A percentile compares a stretch with the other conserved stretches of the same genome.
Evolutionary conservation across 2,113 vertebrate species (phyloP).

Genomic region (Propithecus coquereli): DNA sequence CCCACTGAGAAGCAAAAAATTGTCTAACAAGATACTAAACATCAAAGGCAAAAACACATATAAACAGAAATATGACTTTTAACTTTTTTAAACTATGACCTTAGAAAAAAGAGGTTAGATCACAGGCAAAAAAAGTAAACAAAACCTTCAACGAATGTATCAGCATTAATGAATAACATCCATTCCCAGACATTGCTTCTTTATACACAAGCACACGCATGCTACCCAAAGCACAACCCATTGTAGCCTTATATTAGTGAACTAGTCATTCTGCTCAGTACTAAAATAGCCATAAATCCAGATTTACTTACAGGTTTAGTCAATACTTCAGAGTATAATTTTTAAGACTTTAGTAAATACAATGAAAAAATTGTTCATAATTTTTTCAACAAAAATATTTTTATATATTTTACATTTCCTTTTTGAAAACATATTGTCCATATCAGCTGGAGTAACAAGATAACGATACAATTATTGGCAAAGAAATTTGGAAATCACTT

Average conservation of each 20-base stretch:
- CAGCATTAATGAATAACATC: background rate
- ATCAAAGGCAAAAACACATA: too few relatives aligned
- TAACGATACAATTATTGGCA: background rate
- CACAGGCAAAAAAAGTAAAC: background rate
- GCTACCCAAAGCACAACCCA: background rate
- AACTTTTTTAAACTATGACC: background rate
- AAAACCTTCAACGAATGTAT: background rate
- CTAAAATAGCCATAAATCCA: background rate
- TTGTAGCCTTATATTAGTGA: background rate
- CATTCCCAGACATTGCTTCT: background rate
- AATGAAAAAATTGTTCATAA: background rate
- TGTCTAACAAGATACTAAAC: background rate
- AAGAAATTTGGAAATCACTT: background rate
- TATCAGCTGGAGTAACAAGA: background rate
- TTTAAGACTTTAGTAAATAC: background rate
- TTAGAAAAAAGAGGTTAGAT: background rate
- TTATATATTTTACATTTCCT: background rate
- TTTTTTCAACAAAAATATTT: background rate
- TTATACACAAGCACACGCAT: background rate
- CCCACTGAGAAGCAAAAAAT: background rate
- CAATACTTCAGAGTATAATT: background rate
- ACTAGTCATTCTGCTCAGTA: background rate
- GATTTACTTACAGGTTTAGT: background rate
- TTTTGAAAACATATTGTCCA: too few relatives aligned
- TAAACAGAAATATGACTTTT: background rate